Conservation (phyloP, 2,113 vertebrate species). For the Poeciliopsis retropinna region DNA sequence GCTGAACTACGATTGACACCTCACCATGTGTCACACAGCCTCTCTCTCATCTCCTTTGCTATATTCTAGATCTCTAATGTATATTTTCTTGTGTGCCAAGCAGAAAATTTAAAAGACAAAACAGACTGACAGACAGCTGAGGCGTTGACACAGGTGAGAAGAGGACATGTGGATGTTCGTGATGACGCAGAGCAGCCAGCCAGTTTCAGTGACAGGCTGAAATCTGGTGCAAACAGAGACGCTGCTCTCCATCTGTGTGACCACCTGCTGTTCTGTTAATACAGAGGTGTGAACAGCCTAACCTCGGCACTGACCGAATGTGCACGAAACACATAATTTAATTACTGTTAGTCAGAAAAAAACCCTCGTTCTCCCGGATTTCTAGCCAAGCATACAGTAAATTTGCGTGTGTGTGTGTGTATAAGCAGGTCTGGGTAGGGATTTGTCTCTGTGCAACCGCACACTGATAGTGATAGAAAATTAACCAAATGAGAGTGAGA, state of each 20-base stretch:
- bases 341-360: not conserved
- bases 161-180: not conserved
- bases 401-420: not conserved
- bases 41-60: not conserved
- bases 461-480: conserved; percentile 53
- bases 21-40: conserved; percentile 3
- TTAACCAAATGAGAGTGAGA: not conserved
- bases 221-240: conserved; percentile 50
- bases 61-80: not conserved
- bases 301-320: conserved; percentile 42
- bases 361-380: not conserved
- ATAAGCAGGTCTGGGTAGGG: conserved; percentile 50
- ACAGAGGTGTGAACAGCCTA: conserved; percentile 51
- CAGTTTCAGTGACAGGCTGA: conserved; percentile 43
- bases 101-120: not conserved
- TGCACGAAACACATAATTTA: not conserved
- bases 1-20: not conserved
- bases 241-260: conserved; percentile 43
- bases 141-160: not conserved
- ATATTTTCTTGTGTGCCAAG: not conserved
- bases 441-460: conserved; percentile 51
- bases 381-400: not conserved
- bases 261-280: conserved; percentile 62
- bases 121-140: conserved; percentile 1
- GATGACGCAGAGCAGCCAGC: not conserved